phyloP scores from a whole-genome alignment of 2,888 invertebrate genomes.

The Scaptomyza reducta region DNA sequence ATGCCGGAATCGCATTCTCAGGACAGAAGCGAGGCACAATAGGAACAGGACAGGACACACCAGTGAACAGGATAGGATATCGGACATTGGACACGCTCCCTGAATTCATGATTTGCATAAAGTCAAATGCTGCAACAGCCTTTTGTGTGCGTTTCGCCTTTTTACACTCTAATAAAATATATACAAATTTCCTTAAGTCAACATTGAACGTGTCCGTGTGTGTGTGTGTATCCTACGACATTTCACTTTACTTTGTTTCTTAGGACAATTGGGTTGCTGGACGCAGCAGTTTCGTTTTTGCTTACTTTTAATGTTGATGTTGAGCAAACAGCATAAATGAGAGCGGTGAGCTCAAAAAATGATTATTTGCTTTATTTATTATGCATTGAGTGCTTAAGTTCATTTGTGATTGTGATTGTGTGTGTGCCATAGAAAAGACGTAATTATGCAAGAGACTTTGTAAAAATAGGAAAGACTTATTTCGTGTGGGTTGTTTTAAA shows the following conservation, averaged over 20 bases:
- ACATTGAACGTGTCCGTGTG: constrained; percentile 23
- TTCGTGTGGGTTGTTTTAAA: neutral
- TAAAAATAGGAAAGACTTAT: neutral
- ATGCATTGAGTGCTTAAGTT: constrained; percentile 63
- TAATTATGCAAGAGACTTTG: constrained; percentile 29
- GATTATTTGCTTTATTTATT: constrained; percentile 76
- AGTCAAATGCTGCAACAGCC: constrained; percentile 46
- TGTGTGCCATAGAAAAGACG: constrained; percentile 26
- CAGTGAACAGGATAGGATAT: constrained; percentile 16
- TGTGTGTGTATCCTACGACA: constrained; percentile 40
- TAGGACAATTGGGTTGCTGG: constrained; percentile 21
- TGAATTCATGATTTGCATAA: constrained; percentile 73
- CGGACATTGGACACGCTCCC: constrained; percentile 26
- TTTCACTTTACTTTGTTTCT: constrained; percentile 44
- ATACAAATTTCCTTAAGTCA: constrained; percentile 51
- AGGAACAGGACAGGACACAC: neutral
- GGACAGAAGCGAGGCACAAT: neutral
- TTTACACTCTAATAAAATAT: constrained; percentile 43
- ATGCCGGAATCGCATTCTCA: constrained; percentile 14
- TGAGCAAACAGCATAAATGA: constrained; percentile 57
- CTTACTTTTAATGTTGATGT: constrained; percentile 19
- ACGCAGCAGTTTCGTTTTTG: constrained; percentile 9
- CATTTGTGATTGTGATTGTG: constrained; percentile 14
- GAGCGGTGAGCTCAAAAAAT: constrained; percentile 53
- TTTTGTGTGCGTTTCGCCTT: constrained; percentile 26